A percentile compares a stretch with the other conserved stretches of the same genome.
Evolutionary conservation across 2,888 invertebrate species (phyloP).

Genomic region (Odontocolon sp.): DNA sequence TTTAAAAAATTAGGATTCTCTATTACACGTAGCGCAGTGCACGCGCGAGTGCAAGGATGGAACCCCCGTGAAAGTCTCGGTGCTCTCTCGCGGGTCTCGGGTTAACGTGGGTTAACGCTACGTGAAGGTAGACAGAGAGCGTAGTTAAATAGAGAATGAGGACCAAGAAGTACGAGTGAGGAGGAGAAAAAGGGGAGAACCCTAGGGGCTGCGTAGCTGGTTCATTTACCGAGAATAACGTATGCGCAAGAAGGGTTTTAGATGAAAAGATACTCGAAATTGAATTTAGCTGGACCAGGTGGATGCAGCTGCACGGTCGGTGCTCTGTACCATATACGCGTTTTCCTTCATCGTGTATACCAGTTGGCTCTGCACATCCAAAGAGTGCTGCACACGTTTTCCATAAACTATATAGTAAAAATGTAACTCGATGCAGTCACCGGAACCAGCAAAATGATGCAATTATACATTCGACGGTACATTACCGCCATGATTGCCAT

Average conservation of each 20-base stretch:
- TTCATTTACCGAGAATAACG: slow-evolving; percentile 62
- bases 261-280: slow-evolving; percentile 70
- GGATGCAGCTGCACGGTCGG: slow-evolving; percentile 37
- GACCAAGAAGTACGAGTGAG: slow-evolving; percentile 32
- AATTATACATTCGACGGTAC: neutral
- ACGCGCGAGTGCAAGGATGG: neutral
- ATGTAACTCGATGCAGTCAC: neutral
- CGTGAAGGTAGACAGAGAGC: slow-evolving; percentile 41
- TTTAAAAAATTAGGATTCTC: slow-evolving; percentile 1
- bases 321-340: neutral
- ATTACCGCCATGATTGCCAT: neutral
- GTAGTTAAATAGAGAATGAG: slow-evolving; percentile 49
- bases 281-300: slow-evolving; percentile 65
- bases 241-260: slow-evolving; percentile 66
- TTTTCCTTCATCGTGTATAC: neutral
- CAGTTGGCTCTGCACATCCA: neutral
- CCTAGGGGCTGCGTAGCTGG: slow-evolving; percentile 4
- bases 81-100: slow-evolving; percentile 16
- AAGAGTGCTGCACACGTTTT: neutral
- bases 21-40: neutral
- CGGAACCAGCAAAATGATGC: neutral
- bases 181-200: slow-evolving; percentile 4
- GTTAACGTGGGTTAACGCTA: slow-evolving; percentile 34
- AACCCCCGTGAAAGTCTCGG: slow-evolving; percentile 38
- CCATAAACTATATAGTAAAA: neutral